Conservation (phyloP, 2,888 invertebrate genomes). For the Drosophila kanekoi region DNA sequence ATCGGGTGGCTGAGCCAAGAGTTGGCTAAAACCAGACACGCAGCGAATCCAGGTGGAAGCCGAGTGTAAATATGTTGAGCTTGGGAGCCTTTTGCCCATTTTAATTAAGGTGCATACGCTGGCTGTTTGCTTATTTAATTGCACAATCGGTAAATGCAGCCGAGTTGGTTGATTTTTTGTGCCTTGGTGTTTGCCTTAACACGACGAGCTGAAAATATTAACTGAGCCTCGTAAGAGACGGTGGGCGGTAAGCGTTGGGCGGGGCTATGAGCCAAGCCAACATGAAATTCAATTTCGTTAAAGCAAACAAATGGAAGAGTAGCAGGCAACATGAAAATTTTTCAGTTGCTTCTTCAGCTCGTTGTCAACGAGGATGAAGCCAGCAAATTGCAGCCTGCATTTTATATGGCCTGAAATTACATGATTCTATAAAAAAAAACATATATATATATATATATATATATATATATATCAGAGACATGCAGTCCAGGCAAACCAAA, state of each 20-base stretch:
- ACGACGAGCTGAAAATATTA: conserved; percentile 73
- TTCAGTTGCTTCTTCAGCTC: conserved; percentile 58
- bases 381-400: conserved; percentile 75
- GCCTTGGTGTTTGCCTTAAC: conserved; percentile 65
- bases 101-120: conserved; percentile 69
- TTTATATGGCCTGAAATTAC: conserved; percentile 75
- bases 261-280: conserved; percentile 32
- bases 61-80: conserved; percentile 53
- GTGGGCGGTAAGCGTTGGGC: not conserved
- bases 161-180: conserved; percentile 62
- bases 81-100: conserved; percentile 55
- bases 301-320: conserved; percentile 69
- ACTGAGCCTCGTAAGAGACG: conserved; percentile 23
- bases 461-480: conserved; percentile 26
- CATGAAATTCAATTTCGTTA: conserved; percentile 76
- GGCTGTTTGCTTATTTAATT: conserved; percentile 75
- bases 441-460: conserved; percentile 3
- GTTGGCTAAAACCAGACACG: conserved; percentile 39
- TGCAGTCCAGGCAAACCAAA: conserved; percentile 16
- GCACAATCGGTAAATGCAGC: conserved; percentile 73
- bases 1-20: conserved; percentile 43
- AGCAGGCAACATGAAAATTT: conserved; percentile 47
- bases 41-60: conserved; percentile 16
- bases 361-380: conserved; percentile 50
- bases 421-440: conserved; percentile 38